phyloP scores from a whole-genome alignment of 1,140 invertebrate species.

The Leptoteleia sp. region DNA sequence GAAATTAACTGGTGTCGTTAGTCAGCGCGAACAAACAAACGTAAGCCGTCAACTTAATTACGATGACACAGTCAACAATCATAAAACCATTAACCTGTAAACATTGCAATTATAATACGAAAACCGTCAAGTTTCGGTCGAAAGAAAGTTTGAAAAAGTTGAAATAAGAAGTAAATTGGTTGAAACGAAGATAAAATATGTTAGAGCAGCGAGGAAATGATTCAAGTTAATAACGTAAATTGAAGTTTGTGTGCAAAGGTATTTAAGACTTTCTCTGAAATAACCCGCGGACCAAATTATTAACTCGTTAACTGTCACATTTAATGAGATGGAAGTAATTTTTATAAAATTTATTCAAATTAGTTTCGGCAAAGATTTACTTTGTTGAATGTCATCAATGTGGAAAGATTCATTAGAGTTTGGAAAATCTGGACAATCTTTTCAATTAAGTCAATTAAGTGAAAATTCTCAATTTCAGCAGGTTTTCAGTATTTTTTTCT shows the following conservation, averaged over 20 bases:
- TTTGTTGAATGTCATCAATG: too few species aligned
- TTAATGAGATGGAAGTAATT: too few species aligned
- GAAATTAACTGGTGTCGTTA: too few species aligned
- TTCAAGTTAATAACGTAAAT: conserved; percentile 60
- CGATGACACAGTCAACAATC: conserved; percentile 63
- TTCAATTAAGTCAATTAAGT: too few species aligned
- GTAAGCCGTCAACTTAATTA: conserved; percentile 32
- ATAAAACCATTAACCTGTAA: conserved; percentile 67
- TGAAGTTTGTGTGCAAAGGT: conserved; percentile 40
- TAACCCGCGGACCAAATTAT: conserved; percentile 44
- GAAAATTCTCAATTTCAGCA: too few species aligned
- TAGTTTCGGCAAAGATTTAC: too few species aligned
- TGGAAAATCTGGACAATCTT: too few species aligned
- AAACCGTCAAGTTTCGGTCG: conserved; percentile 63
- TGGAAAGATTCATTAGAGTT: too few species aligned
- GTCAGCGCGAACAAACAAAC: conserved; percentile 42
- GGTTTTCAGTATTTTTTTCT: too few species aligned
- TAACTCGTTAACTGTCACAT: too few species aligned
- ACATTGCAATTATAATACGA: conserved; percentile 64
- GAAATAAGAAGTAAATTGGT: conserved; percentile 65
- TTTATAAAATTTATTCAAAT: too few species aligned
- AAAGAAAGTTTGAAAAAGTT: conserved; percentile 62
- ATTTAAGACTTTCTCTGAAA: conserved; percentile 43
- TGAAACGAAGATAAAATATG: conserved; percentile 57
- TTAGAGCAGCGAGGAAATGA: conserved; percentile 55